Evolutionary conservation across 2,797 vertebrate genomes (phyloP).

Genomic region (Sebastes cheni): DNA sequence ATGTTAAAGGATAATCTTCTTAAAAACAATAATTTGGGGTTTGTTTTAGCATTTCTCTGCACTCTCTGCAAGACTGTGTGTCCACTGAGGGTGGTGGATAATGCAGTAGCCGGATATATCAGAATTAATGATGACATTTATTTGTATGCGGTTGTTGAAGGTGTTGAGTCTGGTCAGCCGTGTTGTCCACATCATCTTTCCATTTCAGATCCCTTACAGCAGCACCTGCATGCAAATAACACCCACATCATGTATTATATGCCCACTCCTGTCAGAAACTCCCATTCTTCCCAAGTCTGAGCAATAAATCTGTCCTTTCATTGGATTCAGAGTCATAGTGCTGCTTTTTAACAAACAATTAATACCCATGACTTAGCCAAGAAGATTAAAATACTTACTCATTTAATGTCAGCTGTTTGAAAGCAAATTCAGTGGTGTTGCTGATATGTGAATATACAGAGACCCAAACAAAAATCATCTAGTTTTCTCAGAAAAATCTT

Average conservation of each 20-base stretch:
- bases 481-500: not conserved
- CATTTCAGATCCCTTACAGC: slow-evolving; percentile 12
- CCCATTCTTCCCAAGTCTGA: not conserved
- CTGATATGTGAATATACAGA: not conserved
- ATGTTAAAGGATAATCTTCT: not conserved
- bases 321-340: not conserved
- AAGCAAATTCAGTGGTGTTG: not conserved
- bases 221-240: slow-evolving; percentile 17
- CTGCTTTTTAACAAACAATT: not conserved
- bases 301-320: not conserved
- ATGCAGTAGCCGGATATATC: not conserved
- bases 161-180: slow-evolving; percentile 6
- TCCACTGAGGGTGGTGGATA: not conserved
- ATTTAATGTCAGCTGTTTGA: not conserved
- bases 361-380: not conserved
- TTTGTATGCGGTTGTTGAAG: slow-evolving; percentile 21
- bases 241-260: not conserved
- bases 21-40: not conserved
- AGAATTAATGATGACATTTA: slow-evolving; percentile 19
- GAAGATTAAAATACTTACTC: not conserved
- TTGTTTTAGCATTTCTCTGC: not conserved
- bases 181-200: slow-evolving; percentile 20
- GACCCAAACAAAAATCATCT: not conserved
- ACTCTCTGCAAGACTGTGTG: not conserved
- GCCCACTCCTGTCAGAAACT: slow-evolving; percentile 10